A percentile compares a stretch with the other conserved stretches of the same genome.
These are phyloP conservation scores for Standfussiana lucernea DNA, from an alignment of 2,888 invertebrate species.

Conservation along the genomic window DNA sequence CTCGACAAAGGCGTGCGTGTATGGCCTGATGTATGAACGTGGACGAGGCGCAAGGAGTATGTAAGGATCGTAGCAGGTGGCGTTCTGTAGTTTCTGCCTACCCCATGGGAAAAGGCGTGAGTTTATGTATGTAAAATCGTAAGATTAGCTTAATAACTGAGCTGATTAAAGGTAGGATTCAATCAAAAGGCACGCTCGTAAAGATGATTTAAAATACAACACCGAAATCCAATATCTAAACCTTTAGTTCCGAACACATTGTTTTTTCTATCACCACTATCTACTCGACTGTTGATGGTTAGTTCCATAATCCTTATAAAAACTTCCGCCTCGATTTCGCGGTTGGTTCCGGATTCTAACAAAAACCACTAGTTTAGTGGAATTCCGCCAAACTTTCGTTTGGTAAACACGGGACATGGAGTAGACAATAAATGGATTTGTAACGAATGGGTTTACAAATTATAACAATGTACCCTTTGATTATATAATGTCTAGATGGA, in stretches of 20 bases:
- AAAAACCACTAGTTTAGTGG: constrained; percentile 58
- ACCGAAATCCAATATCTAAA: neutral
- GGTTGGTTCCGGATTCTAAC: constrained; percentile 38
- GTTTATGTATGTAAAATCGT: too few species aligned
- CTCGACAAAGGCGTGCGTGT: too few species aligned
- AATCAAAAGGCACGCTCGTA: neutral
- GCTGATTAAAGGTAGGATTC: neutral
- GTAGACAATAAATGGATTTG: constrained; percentile 14
- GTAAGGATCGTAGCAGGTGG: too few species aligned
- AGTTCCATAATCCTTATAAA: constrained; percentile 49
- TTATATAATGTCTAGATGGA: too few species aligned
- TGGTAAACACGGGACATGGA: constrained; percentile 34
- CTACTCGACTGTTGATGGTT: neutral
- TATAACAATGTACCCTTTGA: too few species aligned
- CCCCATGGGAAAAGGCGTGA: too few species aligned
- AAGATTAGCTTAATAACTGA: too few species aligned
- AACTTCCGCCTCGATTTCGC: constrained; percentile 34
- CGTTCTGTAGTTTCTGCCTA: too few species aligned
- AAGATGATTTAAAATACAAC: neutral
- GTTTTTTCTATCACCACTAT: constrained; percentile 16
- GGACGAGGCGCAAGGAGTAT: too few species aligned
- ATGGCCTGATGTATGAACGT: too few species aligned
- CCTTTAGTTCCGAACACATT: neutral
- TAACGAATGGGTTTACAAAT: too few species aligned
- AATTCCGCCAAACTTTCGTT: constrained; percentile 39